Percentiles rank a stretch among this genome's conserved stretches.
phyloP scores from a whole-genome alignment of 2,888 invertebrate genomes.

The Dasysyrphus tricinctus region DNA sequence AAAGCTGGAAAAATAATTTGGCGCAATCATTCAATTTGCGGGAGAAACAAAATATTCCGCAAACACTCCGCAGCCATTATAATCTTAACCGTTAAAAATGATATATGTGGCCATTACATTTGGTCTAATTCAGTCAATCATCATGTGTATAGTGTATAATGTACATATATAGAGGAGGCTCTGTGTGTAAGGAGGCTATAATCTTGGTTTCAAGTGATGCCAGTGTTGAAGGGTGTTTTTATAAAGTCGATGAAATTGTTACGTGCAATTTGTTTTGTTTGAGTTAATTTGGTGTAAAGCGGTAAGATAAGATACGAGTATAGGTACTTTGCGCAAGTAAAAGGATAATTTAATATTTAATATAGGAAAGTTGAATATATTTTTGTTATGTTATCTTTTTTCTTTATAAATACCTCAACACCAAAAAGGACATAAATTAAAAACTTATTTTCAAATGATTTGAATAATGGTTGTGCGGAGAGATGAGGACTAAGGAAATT shows the following conservation, averaged over 20 bases:
- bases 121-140: constrained; percentile 64
- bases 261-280: constrained; percentile 63
- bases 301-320: constrained; percentile 31
- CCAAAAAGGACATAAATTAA: constrained; percentile 18
- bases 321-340: constrained; percentile 26
- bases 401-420: not conserved
- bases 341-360: constrained; percentile 27
- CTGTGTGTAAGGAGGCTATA: not conserved
- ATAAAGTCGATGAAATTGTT: constrained; percentile 51
- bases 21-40: constrained; percentile 47
- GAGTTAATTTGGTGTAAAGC: constrained; percentile 46
- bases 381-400: not conserved
- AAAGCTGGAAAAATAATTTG: constrained; percentile 37
- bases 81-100: constrained; percentile 56
- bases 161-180: not conserved
- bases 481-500: too few relatives aligned
- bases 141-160: not conserved
- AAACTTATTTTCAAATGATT: not conserved
- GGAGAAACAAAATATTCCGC: constrained; percentile 39
- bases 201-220: not conserved
- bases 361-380: not conserved
- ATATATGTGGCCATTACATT: constrained; percentile 65
- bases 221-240: constrained; percentile 23
- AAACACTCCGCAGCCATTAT: constrained; percentile 40
- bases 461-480: too few relatives aligned